Conservation (phyloP, 2,888 invertebrate species). For the Hoplodrina blanda region DNA sequence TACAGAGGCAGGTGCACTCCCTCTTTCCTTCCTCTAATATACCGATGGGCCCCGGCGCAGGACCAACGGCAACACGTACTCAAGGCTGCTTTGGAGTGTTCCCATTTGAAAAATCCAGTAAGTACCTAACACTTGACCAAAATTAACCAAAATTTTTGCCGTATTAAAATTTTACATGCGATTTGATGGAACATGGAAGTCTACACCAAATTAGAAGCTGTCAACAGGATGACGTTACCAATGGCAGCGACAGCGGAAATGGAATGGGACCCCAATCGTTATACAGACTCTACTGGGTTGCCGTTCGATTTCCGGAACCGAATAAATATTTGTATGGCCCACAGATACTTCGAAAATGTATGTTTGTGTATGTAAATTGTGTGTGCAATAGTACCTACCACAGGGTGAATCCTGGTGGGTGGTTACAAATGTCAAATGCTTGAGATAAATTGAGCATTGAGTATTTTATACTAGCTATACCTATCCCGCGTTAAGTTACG, state of each 20-base stretch:
- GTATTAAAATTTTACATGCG: neutral
- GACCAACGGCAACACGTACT: too few relatives aligned
- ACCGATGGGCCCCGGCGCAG: too few relatives aligned
- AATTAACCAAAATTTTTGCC: too few relatives aligned
- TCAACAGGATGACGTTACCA: constrained; percentile 6
- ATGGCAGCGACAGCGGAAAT: constrained; percentile 40
- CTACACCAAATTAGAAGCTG: constrained; percentile 10
- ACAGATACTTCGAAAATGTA: constrained; percentile 26
- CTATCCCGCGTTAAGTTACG: too few relatives aligned
- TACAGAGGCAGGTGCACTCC: too few relatives aligned
- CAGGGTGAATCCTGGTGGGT: neutral
- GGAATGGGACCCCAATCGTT: constrained; percentile 23
- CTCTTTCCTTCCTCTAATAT: too few relatives aligned
- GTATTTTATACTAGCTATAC: neutral
- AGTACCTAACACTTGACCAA: too few relatives aligned
- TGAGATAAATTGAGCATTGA: constrained; percentile 2
- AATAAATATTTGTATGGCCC: constrained; percentile 46
- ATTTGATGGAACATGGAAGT: neutral
- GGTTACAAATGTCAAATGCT: constrained; percentile 9
- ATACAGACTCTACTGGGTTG: constrained; percentile 30
- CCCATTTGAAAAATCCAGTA: too few relatives aligned
- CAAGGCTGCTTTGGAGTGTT: too few relatives aligned
- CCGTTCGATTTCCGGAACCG: constrained; percentile 53
- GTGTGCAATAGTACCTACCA: constrained; percentile 22
- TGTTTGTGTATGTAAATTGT: constrained; percentile 45